Evolutionary conservation across 2,797 vertebrate species (phyloP), one percentile per base, ranked within the genome.

Genomic region (Oreonectes daqikongensis): DNA sequence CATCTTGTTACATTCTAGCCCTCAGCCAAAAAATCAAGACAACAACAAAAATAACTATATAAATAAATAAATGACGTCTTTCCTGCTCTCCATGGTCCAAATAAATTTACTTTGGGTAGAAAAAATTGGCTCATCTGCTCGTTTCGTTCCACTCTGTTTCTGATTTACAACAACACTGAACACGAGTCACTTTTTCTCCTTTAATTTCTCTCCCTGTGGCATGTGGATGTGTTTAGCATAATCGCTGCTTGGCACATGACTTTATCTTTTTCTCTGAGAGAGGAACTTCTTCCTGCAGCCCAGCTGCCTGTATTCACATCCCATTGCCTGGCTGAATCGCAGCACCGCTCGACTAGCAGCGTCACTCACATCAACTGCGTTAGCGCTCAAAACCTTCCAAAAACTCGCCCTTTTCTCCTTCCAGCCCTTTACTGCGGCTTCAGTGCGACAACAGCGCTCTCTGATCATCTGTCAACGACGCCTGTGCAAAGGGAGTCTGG

Each of bases 291-390:
- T 72, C 52, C 69, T 48, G 42, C 65, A 69, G 52, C 68, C 17
- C 79, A 67, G 75, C 80, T 75, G 71, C 32, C 50, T n/a, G 15
- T 55, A 60, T 79, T 79, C 77, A 73, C 50, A 65, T 53, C 55
- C 35, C 30, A 46, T 52, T 66, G 59, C 53, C 38, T 7, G 53
- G 40, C 52, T 79, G 52, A 73, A 66, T 57, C 69, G 61, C 59
- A 71, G 68, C 60, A 1, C 46, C 24, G 32, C 69, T 71, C 70
- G 48, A 32, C 68, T 64, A 40, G 46, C 38, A 28, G 40, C 20
- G 20, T 52, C 20, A 53, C 15, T 52, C 20, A 46, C 15, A 61
- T 78, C 50, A 38, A 20, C 40, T 48, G 11, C n/a, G n/a, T n/a
- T n/a, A n/a, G n/a, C n/a, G 38, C 26, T 26, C 10, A 57, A 48